Evolutionary conservation across 64 coral and sea anemone genomes (phyloP).

Genomic region (Catalaphyllia jardinei): DNA sequence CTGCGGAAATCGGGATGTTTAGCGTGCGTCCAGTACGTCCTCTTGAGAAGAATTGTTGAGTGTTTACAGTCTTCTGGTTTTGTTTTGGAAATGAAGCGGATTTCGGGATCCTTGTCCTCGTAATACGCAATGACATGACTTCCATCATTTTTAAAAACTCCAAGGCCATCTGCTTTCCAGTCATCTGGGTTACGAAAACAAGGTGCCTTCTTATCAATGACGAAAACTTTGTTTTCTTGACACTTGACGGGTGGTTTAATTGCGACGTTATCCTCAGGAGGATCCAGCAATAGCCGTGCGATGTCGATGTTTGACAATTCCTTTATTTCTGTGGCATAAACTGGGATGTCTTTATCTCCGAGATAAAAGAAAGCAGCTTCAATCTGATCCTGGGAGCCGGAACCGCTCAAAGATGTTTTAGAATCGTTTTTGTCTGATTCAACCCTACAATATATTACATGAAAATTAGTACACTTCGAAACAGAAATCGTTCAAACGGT

Average conservation of each 20-base stretch:
- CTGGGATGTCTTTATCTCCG: constrained; percentile 15
- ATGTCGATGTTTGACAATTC: constrained; percentile 13
- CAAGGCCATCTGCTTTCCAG: constrained; percentile 39
- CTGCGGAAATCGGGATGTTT: background rate
- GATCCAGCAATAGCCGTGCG: no score
- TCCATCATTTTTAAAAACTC: constrained; percentile 23
- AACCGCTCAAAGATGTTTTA: no score
- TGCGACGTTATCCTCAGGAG: no score
- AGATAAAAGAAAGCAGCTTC: no score
- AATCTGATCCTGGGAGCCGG: no score
- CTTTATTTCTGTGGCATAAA: constrained; percentile 7
- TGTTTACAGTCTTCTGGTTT: constrained; percentile 23
- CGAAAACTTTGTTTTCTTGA: no score
- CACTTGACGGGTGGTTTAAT: no score
- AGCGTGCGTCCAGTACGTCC: constrained; percentile 18
- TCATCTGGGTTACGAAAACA: constrained; percentile 11
- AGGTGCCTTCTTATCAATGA: constrained; percentile 5
- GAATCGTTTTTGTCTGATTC: no score
- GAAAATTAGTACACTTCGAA: background rate
- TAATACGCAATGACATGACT: constrained; percentile 17
- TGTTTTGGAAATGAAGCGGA: no score
- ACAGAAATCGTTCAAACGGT: no score
- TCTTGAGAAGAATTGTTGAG: constrained; percentile 34
- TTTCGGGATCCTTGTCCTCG: background rate
- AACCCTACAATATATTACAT: no score